Evolutionary conservation across 2,113 vertebrate species (phyloP).

Genomic region (Lasiurus borealis): DNA sequence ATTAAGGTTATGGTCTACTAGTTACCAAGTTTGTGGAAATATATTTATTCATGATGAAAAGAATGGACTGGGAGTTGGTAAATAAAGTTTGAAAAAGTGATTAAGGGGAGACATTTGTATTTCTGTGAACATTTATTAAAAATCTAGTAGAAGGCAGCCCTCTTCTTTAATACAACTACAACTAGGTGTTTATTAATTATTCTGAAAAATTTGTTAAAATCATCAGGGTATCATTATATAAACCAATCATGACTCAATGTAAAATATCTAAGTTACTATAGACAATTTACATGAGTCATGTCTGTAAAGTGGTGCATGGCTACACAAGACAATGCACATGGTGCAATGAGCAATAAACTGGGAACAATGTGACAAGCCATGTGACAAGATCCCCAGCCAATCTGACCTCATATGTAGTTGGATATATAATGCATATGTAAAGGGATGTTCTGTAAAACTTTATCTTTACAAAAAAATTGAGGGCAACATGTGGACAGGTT

Average conservation of each 20-base stretch:
- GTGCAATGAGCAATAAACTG: neutral
- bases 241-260: neutral
- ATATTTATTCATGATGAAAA: neutral
- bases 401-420: neutral
- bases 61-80: neutral
- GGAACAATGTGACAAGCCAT: neutral
- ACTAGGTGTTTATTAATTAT: neutral
- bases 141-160: neutral
- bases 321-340: neutral
- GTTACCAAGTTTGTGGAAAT: neutral
- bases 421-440: neutral
- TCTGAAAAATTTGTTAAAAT: no score
- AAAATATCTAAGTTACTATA: neutral
- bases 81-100: neutral
- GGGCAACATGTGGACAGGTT: neutral
- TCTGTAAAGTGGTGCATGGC: neutral
- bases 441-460: neutral
- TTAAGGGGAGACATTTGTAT: conserved; percentile 14
- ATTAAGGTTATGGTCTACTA: neutral
- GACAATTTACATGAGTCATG: neutral
- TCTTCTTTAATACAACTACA: neutral
- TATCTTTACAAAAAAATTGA: neutral
- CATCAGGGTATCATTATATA: neutral
- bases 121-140: neutral
- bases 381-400: neutral